phyloP scores from a whole-genome alignment of 2,888 invertebrate genomes.

The Temnothorax unifasciatus region DNA sequence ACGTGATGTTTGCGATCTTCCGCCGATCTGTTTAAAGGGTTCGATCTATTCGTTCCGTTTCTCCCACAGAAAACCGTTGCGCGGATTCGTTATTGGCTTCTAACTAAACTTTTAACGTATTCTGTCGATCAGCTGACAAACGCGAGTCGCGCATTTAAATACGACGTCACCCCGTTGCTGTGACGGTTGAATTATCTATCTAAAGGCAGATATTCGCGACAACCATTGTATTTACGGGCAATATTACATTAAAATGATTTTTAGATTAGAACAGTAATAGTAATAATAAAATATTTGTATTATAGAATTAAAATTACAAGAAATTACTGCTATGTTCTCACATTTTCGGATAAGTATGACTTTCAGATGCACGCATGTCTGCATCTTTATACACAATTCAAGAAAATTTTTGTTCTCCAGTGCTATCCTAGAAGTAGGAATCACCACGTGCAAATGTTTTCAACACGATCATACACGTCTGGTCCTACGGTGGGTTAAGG shows the following conservation, averaged over 20 bases:
- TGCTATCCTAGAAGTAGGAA: background rate
- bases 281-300: background rate
- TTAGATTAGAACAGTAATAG: background rate
- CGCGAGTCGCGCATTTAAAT: slow-evolving; percentile 35
- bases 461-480: slow-evolving; percentile 71
- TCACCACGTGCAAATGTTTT: slow-evolving; percentile 77
- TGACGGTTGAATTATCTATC: background rate
- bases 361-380: background rate
- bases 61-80: slow-evolving; percentile 72
- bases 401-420: background rate
- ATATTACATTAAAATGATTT: background rate
- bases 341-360: slow-evolving; percentile 6
- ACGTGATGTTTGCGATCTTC: slow-evolving; percentile 57
- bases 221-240: background rate
- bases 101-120: slow-evolving; percentile 62
- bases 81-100: slow-evolving; percentile 36
- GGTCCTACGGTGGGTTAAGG: slow-evolving; percentile 78
- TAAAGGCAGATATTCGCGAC: background rate
- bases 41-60: slow-evolving; percentile 59
- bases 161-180: slow-evolving; percentile 1
- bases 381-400: background rate
- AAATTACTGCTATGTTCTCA: background rate
- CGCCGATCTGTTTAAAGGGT: slow-evolving; percentile 65
- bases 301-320: background rate
- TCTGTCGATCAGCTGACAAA: slow-evolving; percentile 57